Percentiles rank a stretch among this genome's conserved stretches.
These are phyloP conservation scores for Sarcophilus harrisii DNA, from an alignment of 2,797 vertebrate species.

Conservation along the genomic window DNA sequence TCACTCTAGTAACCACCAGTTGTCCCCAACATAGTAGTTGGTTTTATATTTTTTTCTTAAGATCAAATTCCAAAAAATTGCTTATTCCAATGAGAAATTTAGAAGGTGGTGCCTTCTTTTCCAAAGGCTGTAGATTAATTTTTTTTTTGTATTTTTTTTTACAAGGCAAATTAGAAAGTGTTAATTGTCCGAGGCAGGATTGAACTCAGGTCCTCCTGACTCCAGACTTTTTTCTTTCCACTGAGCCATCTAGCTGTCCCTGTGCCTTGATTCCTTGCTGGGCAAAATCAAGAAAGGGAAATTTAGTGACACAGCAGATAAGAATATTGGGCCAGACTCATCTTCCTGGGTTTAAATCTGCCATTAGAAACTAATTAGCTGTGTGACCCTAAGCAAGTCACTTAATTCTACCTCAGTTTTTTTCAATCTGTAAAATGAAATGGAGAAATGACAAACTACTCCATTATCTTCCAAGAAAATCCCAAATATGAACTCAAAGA, in stretches of 20 bases:
- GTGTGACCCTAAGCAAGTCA: background rate
- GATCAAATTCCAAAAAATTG: conserved; percentile 35
- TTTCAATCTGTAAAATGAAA: background rate
- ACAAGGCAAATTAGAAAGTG: too few species aligned
- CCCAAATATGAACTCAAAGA: background rate
- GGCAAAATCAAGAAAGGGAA: background rate
- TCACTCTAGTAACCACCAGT: background rate
- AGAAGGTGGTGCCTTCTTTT: background rate
- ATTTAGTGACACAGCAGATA: background rate
- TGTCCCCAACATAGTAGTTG: background rate
- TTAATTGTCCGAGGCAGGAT: too few species aligned
- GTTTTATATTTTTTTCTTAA: conserved; percentile 53
- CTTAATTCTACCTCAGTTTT: too few species aligned
- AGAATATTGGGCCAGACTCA: too few species aligned
- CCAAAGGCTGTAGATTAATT: background rate
- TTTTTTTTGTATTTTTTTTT: background rate
- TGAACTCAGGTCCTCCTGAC: too few species aligned
- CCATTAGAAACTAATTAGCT: background rate
- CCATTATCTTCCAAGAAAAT: background rate
- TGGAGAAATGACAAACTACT: background rate
- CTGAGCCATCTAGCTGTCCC: too few species aligned
- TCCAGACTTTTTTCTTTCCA: too few species aligned
- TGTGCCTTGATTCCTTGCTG: background rate
- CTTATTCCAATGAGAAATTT: background rate
- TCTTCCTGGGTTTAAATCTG: background rate